These are phyloP conservation scores for Agapetus fuscipes DNA, from an alignment of 2,888 invertebrate genomes.

Conservation along the genomic window DNA sequence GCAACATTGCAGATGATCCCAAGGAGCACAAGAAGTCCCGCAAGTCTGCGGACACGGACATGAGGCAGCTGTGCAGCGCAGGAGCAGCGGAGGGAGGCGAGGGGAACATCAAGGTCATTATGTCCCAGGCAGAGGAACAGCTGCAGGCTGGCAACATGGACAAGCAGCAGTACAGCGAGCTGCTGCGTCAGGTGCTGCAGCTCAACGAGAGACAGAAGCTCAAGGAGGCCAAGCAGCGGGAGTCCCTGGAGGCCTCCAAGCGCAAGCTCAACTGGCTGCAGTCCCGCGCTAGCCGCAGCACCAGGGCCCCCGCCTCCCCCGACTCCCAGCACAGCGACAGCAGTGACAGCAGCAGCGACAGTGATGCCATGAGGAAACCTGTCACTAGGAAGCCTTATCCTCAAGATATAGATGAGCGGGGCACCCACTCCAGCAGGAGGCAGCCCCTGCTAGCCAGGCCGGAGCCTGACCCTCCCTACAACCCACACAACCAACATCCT, in stretches of 20 bases:
- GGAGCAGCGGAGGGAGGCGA: constrained; percentile 47
- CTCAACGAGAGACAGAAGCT: constrained; percentile 69
- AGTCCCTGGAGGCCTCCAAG: constrained; percentile 49
- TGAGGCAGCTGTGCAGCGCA: constrained; percentile 38
- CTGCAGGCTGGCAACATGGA: constrained; percentile 64
- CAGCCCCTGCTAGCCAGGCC: constrained; percentile 12
- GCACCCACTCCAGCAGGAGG: constrained; percentile 26
- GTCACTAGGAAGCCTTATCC: neutral
- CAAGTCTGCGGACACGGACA: constrained; percentile 44
- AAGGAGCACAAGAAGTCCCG: constrained; percentile 37
- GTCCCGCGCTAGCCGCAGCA: constrained; percentile 5
- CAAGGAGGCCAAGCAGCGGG: constrained; percentile 64
- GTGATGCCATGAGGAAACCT: constrained; percentile 7
- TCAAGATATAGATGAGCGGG: constrained; percentile 42
- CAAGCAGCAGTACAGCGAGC: constrained; percentile 62
- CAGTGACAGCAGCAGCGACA: constrained; percentile 9
- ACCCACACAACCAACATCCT: neutral
- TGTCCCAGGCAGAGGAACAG: constrained; percentile 73
- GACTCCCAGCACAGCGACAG: constrained; percentile 21
- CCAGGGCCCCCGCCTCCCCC: constrained; percentile 26
- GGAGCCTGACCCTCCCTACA: neutral
- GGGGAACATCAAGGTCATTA: constrained; percentile 64
- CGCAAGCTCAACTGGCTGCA: constrained; percentile 34
- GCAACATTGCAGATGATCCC: constrained; percentile 29
- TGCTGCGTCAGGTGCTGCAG: constrained; percentile 68